Conservation (phyloP, 2,888 invertebrate genomes). For the Agrotis exclamationis region DNA sequence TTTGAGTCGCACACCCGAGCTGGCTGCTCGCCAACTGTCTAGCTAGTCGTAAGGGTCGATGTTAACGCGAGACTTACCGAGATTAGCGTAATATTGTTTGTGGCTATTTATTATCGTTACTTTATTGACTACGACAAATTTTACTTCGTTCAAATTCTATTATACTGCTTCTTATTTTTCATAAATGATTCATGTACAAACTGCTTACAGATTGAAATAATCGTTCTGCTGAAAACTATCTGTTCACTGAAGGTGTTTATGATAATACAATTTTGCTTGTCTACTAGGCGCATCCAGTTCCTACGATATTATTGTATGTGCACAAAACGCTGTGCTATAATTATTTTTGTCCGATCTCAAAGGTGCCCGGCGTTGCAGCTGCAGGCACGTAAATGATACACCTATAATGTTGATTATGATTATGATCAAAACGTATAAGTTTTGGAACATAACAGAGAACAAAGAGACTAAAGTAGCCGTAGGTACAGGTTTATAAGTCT, state of each 20-base stretch:
- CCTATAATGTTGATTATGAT: neutral
- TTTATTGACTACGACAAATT: constrained; percentile 23
- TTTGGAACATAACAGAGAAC: neutral
- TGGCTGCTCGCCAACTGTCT: constrained; percentile 63
- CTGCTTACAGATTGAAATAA: constrained; percentile 17
- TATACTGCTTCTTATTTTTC: neutral
- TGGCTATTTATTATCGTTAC: constrained; percentile 38
- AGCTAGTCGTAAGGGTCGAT: constrained; percentile 50
- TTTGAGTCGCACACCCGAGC: constrained; percentile 50
- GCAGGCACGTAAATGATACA: constrained; percentile 10
- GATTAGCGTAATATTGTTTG: constrained; percentile 39
- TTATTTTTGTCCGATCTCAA: constrained; percentile 35
- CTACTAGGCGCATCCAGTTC: constrained; percentile 1
- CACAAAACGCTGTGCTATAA: constrained; percentile 13
- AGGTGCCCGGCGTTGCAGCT: constrained; percentile 21
- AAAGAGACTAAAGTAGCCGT: neutral
- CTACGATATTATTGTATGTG: constrained; percentile 13
- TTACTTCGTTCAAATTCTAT: constrained; percentile 13
- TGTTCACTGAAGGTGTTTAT: constrained; percentile 8
- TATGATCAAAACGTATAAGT: constrained; percentile 4
- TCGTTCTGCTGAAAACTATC: neutral
- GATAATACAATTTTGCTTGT: constrained; percentile 8
- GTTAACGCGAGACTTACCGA: constrained; percentile 44
- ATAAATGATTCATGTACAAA: constrained; percentile 3
- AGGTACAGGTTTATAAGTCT: constrained; percentile 2